These are phyloP conservation scores for Eupithecia exiguata DNA, from an alignment of 2,888 invertebrate genomes.

Conservation along the genomic window DNA sequence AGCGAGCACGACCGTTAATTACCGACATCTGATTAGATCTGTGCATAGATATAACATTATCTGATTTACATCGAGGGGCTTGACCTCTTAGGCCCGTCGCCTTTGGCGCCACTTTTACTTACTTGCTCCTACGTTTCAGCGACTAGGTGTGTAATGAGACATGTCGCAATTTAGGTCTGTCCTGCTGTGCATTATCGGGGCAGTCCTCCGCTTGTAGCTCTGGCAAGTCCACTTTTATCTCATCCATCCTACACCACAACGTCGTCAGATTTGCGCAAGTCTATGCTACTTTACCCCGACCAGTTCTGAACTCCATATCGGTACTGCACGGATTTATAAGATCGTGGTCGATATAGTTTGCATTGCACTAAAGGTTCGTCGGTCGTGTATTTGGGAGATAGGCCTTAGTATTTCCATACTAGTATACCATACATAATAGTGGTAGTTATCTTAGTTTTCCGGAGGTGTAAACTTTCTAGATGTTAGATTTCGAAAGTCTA, in stretches of 20 bases:
- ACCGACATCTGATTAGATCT: slow-evolving; percentile 32
- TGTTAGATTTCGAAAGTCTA: background rate
- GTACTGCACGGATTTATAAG: background rate
- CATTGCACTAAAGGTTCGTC: background rate
- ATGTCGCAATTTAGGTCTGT: background rate
- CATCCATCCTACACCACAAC: background rate
- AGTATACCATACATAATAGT: background rate
- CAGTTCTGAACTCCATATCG: background rate
- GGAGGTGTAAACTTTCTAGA: slow-evolving; percentile 3
- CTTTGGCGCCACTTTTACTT: background rate
- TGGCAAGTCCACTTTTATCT: background rate
- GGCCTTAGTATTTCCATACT: background rate
- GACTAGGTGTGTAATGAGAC: background rate
- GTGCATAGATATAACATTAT: slow-evolving; percentile 26
- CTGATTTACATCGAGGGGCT: slow-evolving; percentile 30
- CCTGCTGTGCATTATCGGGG: background rate
- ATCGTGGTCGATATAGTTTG: background rate
- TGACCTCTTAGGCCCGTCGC: slow-evolving; percentile 20
- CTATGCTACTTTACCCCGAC: background rate
- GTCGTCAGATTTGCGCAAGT: background rate
- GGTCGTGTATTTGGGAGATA: background rate
- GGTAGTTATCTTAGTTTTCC: slow-evolving; percentile 3
- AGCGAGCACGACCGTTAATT: slow-evolving; percentile 30
- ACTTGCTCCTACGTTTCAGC: background rate
- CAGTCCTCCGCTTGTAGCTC: background rate